Base-by-base conservation (phyloP, 2,797 vertebrate genomes). In the Pseudochirops cupreus region DNA sequence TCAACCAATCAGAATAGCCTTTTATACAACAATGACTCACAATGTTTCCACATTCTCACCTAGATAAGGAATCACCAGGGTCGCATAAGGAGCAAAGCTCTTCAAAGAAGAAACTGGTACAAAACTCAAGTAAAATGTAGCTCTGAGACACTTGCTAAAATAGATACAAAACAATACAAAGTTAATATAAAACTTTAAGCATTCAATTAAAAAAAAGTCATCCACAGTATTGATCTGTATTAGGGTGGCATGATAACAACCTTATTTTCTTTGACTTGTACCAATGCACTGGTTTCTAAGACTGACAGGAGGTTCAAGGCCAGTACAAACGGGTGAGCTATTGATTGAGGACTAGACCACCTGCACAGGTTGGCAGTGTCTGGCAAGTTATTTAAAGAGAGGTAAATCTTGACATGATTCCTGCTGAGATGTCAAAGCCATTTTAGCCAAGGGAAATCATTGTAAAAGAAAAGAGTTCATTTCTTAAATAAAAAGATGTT, bases 121-220 rank as follows among this genome's bases (percentile, higher is more conserved):
- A 82, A 59, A 95, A 87, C 46, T 91, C 92, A 96, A 39, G 58
- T 87, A 96, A 95, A 91, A 67, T 93, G 55, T 67, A 96, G 91
- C 97, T 95, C 97, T 95, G 91, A 46, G 74, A 82, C 46, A 87
- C 94, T 67, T 58, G 91, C 97, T 94, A 95, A 95, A 96, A 92
- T 58, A 95, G 92, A 97, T 94, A 96, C 0, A 0, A 96, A 97
- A 96, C 87, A 93, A 94, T 0, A 91, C 67, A 97, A 96, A 90
- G 59, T 90, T 95, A 97, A 97, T 39, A 87, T 18, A 97, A 93
- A 91, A 97, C 50, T 92, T 96, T 46, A 89, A 94, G 90, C 94
- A 96, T 56, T 95, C 93, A 94, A 90, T 90, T 93, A 52, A 90
- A 26, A 56, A 97, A 58, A 58, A 67, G 31, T 0, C 50, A 55